phyloP scores from a whole-genome alignment of 2,888 invertebrate species.

The Athetis lepigone region DNA sequence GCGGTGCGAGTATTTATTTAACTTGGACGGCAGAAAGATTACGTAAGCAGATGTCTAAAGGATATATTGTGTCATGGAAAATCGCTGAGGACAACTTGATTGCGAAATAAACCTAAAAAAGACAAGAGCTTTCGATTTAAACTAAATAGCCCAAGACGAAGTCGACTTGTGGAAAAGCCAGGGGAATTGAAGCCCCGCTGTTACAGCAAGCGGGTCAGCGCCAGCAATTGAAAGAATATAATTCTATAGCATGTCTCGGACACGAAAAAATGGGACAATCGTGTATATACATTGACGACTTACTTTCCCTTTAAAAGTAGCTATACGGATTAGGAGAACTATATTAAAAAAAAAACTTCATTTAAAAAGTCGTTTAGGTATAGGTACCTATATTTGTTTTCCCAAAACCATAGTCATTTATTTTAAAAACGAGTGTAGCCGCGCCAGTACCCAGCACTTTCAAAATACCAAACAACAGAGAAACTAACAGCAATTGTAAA shows the following conservation, averaged over 20 bases:
- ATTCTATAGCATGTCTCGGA: conserved; percentile 38
- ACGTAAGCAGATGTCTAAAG: conserved; percentile 46
- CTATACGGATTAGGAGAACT: too few relatives aligned
- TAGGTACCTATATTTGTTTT: too few relatives aligned
- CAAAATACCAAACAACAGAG: conserved; percentile 66
- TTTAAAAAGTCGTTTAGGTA: too few relatives aligned
- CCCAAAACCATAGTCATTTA: conserved; percentile 13
- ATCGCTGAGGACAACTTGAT: conserved; percentile 70
- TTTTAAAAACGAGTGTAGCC: conserved; percentile 40
- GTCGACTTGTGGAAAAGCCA: conserved; percentile 55
- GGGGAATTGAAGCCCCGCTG: conserved; percentile 58
- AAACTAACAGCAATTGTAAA: conserved; percentile 67
- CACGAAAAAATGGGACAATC: too few relatives aligned
- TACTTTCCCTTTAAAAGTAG: too few relatives aligned
- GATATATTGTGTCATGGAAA: conserved; percentile 52
- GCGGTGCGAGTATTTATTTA: conserved; percentile 38
- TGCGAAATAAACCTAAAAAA: conserved; percentile 73
- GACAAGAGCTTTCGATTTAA: conserved; percentile 69
- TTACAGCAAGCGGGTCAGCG: conserved; percentile 32
- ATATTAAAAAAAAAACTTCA: too few relatives aligned
- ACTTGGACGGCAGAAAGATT: conserved; percentile 35
- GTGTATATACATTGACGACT: too few relatives aligned
- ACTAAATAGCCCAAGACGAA: conserved; percentile 68
- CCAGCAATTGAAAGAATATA: conserved; percentile 47
- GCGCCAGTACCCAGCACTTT: conserved; percentile 53